Base-by-base conservation (phyloP, 2,888 invertebrate genomes). In the Thyatira batis region DNA sequence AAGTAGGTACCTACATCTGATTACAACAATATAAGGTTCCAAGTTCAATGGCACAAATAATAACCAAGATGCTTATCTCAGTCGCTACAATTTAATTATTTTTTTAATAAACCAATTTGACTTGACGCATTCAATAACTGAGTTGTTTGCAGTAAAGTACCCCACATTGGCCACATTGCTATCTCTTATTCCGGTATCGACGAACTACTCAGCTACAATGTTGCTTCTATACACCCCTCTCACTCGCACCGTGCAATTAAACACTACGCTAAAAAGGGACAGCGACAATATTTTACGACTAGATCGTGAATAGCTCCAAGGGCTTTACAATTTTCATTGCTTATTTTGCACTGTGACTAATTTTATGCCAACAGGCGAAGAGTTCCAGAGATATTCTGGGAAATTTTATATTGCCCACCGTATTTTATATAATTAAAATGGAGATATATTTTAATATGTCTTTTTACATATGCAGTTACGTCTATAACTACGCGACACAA, bases 291-390 rank as follows among this genome's bases (percentile, higher is more conserved):
- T 82, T 89, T 89, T 87, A 89, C 83, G 89, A 87, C 75, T 78
- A 75, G 73, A 77, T 84, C 82, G 81, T 80, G 86, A 80, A 85
- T 82, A 78, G 81, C 82, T 78, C 67, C 70, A 69, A 82, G 82
- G 84, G 82, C 78, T 79, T 78, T 78, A 77, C 73, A 75, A 73
- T 85, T n/a, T 88, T 82, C 82, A 86, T 88, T 85, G 84, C 86
- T 89, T 85, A 87, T 87, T 89, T 88, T 87, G 85, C 73, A 64
- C 75, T 82, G 78, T 78, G 84, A 88, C 89, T 88, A 89, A 89
- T 89, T 89, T 87, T 85, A 87, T 84, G 77, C 84, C 75, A 76
- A 78, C 78, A 75, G 71, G 63, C 66, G 65, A 69, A 65, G 69
- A 68, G 73, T 48, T 25, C 48, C 48, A 48, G 65, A 73, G 74